Base-by-base conservation (phyloP, 2,888 invertebrate genomes). In the Pegoplata infirma region DNA sequence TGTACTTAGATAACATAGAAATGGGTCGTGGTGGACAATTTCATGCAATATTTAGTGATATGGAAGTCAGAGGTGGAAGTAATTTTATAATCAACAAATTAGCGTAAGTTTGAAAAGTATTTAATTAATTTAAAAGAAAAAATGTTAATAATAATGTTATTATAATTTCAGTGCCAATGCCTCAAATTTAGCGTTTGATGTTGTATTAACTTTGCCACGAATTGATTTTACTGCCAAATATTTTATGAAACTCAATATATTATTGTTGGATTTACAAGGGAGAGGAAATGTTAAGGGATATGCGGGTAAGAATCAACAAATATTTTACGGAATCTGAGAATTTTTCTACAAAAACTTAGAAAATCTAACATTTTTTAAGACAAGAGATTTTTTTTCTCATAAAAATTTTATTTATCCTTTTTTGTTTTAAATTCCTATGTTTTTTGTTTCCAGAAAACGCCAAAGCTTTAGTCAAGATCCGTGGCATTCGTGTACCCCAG, bases 81-180 rank as follows among this genome's bases (percentile, higher is more conserved):
- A 86, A 88, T 78, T 90, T 90, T 67, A 83, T 85, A n/a, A 89
- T 90, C 23, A 88, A 89, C 73, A 87, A 88, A 64, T 81, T 90
- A 21, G 84, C 84, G 90, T 90, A 82, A 79, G 84, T 82, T 53
- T 10, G 3, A 10, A n/a, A 61, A 47, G 14, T 28, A 10, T 23
- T 7, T 23, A 51, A 49, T 40, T 44, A 16, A 28, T 4, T 14
- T 53, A 25, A 49, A n/a, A n/a, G n/a, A n/a, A n/a, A 36, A 44
- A 21, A 63, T 46, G 2, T 40, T 25, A 17, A 21, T 21, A 12
- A 47, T 17, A 12, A 16, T n/a, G 5, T 14, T 17, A 23, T n/a
- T 16, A 10, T 47, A 1, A 51, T 82, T 81, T 3, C 61, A 89
- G 89, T 51, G 86, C 88, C 4, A 88, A 89, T 68, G 83, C 88